Conservation (phyloP, 1,140 invertebrate species). For the Bombus affinis region DNA sequence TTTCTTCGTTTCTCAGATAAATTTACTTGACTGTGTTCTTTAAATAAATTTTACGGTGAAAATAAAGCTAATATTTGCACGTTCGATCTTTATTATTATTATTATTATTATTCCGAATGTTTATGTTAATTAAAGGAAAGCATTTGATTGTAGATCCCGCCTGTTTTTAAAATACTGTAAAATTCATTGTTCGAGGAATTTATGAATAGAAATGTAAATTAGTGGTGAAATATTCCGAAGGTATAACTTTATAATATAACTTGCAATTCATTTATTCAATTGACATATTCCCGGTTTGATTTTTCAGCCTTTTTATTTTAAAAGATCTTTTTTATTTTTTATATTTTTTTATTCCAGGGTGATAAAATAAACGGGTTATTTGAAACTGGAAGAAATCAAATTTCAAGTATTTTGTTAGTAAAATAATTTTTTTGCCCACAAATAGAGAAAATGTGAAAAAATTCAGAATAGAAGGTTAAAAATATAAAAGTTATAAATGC, state of each 20-base stretch:
- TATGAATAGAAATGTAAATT: not conserved
- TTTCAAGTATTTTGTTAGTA: not conserved
- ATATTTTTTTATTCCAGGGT: too few species aligned
- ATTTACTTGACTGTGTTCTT: not conserved
- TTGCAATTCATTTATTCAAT: not conserved
- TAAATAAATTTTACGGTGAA: not conserved
- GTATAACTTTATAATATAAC: not conserved
- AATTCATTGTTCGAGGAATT: too few species aligned
- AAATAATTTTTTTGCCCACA: not conserved
- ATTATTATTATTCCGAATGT: not conserved
- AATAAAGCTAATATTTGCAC: slow-evolving; percentile 27
- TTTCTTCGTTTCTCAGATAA: not conserved
- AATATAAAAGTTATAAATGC: not conserved
- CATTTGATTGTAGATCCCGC: not conserved
- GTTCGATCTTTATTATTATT: not conserved
- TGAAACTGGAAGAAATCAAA: not conserved
- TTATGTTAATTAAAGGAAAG: not conserved
- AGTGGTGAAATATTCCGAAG: not conserved
- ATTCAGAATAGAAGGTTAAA: not conserved
- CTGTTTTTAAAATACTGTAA: not conserved
- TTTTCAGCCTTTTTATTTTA: not conserved
- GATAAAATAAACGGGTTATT: not conserved
- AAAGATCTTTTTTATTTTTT: not conserved
- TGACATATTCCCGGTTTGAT: not conserved
- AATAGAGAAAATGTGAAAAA: not conserved